Base-by-base conservation (phyloP, 2,888 invertebrate genomes). In the Heliconius cydno region DNA sequence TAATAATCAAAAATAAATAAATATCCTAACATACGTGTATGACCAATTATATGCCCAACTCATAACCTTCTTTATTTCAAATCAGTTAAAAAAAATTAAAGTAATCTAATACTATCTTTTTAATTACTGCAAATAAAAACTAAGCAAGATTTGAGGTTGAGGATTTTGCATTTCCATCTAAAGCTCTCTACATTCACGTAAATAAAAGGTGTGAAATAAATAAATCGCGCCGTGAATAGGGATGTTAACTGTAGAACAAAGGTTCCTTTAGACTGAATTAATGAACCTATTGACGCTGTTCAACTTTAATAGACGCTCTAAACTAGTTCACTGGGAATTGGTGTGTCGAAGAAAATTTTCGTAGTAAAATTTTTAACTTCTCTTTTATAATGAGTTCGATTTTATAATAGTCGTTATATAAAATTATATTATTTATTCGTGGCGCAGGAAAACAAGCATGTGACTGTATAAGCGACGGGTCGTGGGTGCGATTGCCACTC, bases 211-310 rank as follows among this genome's bases (percentile, higher is more conserved):
- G 78, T 78, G 19, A 75, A 78, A 75, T 71, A 73, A 60, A 63
- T 70, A 65, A 57, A 68, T 68, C 38, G 22, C 22, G 28, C 19
- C 66, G 41, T 75, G 25, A 75, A 75, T 46, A 30, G 30, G 28
- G 34, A 78, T 68, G 75, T 76, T 78, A 80, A 80, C 78, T 30
- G 80, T 38, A 78, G 71, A 80, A 80, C 80, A 78, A 80, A 67
- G 78, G 57, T 71, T 38, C 28, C 74, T 76, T 67, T 74, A 46
- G 78, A 80, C 41, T 38, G 78, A 78, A 80, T 75, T 75, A 78
- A 80, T 74, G 78, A 80, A 78, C 57, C 76, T 67, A 67, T 76
- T 46, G 63, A 34, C 34, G 28, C 34, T 13, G 38, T n/a, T 63
- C 41, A 38, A 34, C 28, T 57, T 68, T 66, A 75, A 75, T 46